Evolutionary conservation across 1,140 invertebrate genomes (phyloP), one percentile per base, ranked within the genome.

Genomic region (Lordiphosa clarofinis): DNA sequence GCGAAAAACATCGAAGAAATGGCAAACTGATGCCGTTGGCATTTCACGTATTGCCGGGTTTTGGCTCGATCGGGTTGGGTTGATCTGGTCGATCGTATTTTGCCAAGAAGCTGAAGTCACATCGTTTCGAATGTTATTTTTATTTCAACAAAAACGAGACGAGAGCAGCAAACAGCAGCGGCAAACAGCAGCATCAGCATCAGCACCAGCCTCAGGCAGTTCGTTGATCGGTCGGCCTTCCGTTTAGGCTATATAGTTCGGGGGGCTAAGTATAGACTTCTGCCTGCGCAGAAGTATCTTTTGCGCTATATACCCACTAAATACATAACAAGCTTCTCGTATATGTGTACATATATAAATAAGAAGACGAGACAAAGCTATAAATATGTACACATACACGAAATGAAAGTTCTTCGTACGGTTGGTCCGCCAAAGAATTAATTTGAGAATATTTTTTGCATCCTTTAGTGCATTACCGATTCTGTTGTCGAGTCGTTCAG

Each of bases 381-480:
- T 82, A 76, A 82, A 81, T 81, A 81, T 81, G 63, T 81, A 74
- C 43, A 46, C 62, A 72, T 54, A 57, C 49, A 59, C 28, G 64
- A 72, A 81, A 76, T 71, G 76, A 81, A 76, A 81, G 76, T 81
- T 81, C 59, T 70, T 48, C 31, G 44, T 37, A 24, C 24, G 28
- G 40, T 38, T 24, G 21, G 11, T 28, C 28, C 31, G 43, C 6
- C 43, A 46, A 58, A 71, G 68, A 64, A 76, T 74, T 75, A 75
- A 74, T 75, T 87, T 78, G 78, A 87, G 84, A 87, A 75, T 82
- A 84, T 87, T 87, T 86, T 82, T 87, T 87, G 84, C 84, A 87
- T 87, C 86, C 84, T 87, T 84, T 87, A 87, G 84, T 87, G 84
- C 84, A 87, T 87, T 87, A 73, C 84, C 79, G 84, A 75, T 87